phyloP scores from a whole-genome alignment of 1,140 invertebrate species.

The Elymnias hypermnestra region DNA sequence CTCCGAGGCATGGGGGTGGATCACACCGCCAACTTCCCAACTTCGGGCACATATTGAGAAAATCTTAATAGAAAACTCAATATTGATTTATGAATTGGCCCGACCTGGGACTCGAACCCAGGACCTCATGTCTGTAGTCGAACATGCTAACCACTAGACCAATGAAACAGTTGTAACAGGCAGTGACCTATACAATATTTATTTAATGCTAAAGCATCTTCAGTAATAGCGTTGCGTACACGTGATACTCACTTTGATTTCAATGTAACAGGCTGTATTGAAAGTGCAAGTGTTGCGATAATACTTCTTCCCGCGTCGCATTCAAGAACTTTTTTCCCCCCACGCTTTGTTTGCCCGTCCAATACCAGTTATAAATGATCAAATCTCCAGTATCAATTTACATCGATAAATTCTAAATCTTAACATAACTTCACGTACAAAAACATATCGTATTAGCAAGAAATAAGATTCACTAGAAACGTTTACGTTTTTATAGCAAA shows the following conservation, averaged over 20 bases:
- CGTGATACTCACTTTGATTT: constrained; percentile 10
- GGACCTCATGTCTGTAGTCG: too few relatives aligned
- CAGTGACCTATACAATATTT: too few relatives aligned
- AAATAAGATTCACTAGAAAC: not conserved
- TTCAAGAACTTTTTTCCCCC: constrained; percentile 52
- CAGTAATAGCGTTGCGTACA: too few relatives aligned
- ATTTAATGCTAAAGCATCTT: too few relatives aligned
- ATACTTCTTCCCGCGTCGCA: constrained; percentile 47
- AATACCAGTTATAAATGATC: constrained; percentile 71
- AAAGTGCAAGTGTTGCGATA: constrained; percentile 74
- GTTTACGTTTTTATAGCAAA: constrained; percentile 7
- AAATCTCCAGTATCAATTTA: constrained; percentile 64
- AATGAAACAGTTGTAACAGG: too few relatives aligned
- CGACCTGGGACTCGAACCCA: too few relatives aligned
- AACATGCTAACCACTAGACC: too few relatives aligned
- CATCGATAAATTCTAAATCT: constrained; percentile 26
- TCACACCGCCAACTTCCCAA: too few relatives aligned
- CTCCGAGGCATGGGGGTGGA: too few relatives aligned
- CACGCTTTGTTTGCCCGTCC: constrained; percentile 60
- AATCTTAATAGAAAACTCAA: too few relatives aligned
- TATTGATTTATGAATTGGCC: too few relatives aligned
- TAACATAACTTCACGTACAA: not conserved
- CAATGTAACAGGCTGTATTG: constrained; percentile 21
- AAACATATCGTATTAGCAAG: constrained; percentile 8
- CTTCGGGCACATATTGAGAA: too few relatives aligned